These are phyloP conservation scores for Dioctria linearis DNA, from an alignment of 2,888 invertebrate genomes.

Conservation along the genomic window DNA sequence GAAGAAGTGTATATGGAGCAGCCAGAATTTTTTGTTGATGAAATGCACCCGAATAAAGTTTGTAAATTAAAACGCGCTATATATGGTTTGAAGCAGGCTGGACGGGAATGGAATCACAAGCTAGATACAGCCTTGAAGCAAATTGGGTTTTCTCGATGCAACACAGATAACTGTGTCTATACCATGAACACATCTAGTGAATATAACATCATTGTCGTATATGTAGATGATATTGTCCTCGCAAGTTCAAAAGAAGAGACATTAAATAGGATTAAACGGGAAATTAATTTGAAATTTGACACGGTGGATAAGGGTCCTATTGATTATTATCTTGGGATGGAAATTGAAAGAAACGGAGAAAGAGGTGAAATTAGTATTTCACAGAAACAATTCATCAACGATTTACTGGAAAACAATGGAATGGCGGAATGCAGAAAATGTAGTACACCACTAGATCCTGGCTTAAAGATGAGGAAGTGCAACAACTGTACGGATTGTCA, in stretches of 20 bases:
- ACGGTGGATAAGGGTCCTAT: conserved; percentile 39
- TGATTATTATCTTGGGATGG: conserved; percentile 30
- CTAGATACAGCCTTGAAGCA: conserved; percentile 55
- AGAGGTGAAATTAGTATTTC: neutral
- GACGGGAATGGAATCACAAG: conserved; percentile 61
- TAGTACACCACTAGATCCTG: neutral
- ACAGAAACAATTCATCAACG: neutral
- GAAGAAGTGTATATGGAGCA: conserved; percentile 59
- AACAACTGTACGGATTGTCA: neutral
- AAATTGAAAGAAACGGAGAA: conserved; percentile 32
- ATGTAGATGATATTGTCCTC: conserved; percentile 51
- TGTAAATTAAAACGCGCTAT: conserved; percentile 59
- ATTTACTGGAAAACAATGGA: conserved; percentile 5
- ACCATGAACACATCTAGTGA: conserved; percentile 51
- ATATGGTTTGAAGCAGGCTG: conserved; percentile 61
- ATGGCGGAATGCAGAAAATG: neutral
- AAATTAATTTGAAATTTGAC: conserved; percentile 15
- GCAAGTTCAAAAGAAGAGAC: neutral
- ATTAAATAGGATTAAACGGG: neutral
- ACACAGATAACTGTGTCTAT: conserved; percentile 56
- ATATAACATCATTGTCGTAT: conserved; percentile 57
- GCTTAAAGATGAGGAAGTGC: neutral
- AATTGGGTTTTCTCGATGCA: conserved; percentile 58
- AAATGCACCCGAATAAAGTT: conserved; percentile 56
- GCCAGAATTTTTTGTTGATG: conserved; percentile 54